Evolutionary conservation across 2,888 invertebrate species (phyloP).

Genomic region (Sericinus montela): DNA sequence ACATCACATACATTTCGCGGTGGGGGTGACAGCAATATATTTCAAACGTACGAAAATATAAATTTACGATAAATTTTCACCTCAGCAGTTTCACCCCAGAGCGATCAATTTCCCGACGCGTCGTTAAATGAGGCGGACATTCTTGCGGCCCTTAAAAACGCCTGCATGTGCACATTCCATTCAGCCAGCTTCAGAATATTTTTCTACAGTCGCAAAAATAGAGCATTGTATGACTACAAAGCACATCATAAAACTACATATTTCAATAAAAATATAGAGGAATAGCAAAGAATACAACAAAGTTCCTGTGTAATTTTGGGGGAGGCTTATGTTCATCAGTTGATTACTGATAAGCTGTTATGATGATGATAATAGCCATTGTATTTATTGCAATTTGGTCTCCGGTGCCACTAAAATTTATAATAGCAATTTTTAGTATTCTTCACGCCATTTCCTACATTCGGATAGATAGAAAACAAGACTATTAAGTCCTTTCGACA

Average conservation of each 20-base stretch:
- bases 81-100: background rate
- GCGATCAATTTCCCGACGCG: background rate
- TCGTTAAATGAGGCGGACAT: background rate
- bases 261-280: too few relatives aligned
- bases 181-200: background rate
- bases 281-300: too few relatives aligned
- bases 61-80: background rate
- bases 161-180: background rate
- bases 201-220: background rate
- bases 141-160: background rate
- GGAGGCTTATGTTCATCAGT: background rate
- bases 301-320: background rate
- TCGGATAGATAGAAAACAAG: too few relatives aligned
- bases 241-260: too few relatives aligned
- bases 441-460: too few relatives aligned
- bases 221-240: too few relatives aligned
- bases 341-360: background rate
- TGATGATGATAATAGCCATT: background rate
- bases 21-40: background rate
- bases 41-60: background rate
- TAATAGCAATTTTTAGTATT: too few relatives aligned
- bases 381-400: too few relatives aligned
- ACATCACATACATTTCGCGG: background rate
- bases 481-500: too few relatives aligned
- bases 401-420: too few relatives aligned